phyloP scores from a whole-genome alignment of 2,888 invertebrate genomes.

The Anticlea derivata region DNA sequence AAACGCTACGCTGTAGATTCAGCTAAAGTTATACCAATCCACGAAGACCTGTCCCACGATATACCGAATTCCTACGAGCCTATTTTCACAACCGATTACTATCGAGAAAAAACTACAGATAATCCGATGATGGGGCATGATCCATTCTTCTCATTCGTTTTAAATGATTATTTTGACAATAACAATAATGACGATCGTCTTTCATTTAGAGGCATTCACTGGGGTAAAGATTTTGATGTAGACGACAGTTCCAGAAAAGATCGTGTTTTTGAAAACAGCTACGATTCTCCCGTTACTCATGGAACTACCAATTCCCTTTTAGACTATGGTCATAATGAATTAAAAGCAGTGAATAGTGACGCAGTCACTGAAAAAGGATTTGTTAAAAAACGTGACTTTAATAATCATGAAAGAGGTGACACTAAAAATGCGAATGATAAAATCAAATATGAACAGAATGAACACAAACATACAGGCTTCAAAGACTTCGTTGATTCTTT shows the following conservation, averaged over 20 bases:
- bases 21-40: conserved; percentile 59
- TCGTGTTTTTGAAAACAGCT: conserved; percentile 39
- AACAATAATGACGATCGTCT: conserved; percentile 58
- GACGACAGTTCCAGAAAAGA: conserved; percentile 42
- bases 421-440: conserved; percentile 44
- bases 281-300: conserved; percentile 1
- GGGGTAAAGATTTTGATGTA: conserved; percentile 54
- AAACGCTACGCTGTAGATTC: conserved; percentile 54
- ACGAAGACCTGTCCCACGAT: conserved; percentile 59
- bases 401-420: conserved; percentile 46
- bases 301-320: conserved; percentile 3
- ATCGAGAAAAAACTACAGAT: conserved; percentile 41
- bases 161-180: conserved; percentile 66
- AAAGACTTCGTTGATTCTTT: conserved; percentile 66
- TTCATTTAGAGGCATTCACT: conserved; percentile 58
- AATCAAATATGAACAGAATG: conserved; percentile 41
- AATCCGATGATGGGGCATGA: conserved; percentile 60
- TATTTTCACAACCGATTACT: conserved; percentile 31
- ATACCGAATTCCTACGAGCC: conserved; percentile 36
- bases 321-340: conserved; percentile 5
- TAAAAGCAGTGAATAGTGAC: conserved; percentile 26
- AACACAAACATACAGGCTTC: conserved; percentile 50
- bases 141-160: conserved; percentile 65
- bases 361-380: conserved; percentile 42
- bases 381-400: conserved; percentile 42